Percentiles rank a stretch among this genome's conserved stretches.
phyloP scores from a whole-genome alignment of 2,113 vertebrate genomes.

The Coryphaenoides rupestris region DNA sequence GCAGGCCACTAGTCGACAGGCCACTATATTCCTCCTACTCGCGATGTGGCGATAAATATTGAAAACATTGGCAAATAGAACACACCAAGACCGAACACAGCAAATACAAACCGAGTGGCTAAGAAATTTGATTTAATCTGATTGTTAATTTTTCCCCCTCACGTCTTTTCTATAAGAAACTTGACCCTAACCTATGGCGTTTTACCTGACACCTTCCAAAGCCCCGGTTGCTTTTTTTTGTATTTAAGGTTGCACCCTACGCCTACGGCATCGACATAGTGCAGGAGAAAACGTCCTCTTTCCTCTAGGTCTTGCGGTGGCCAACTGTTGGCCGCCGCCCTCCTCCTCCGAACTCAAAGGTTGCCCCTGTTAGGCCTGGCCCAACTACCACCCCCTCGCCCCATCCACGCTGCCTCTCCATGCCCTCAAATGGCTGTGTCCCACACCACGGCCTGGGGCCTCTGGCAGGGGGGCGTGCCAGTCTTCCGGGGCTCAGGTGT shows the following conservation, averaged over 20 bases:
- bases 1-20: neutral
- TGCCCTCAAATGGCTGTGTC: conserved; percentile 86
- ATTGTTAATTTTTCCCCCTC: conserved; percentile 47
- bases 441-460: conserved; percentile 89
- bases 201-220: too few relatives aligned
- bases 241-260: too few relatives aligned
- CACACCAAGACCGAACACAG: conserved; percentile 49
- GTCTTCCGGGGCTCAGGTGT: conserved; percentile 84
- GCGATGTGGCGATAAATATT: conserved; percentile 44
- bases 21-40: neutral
- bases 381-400: conserved; percentile 30
- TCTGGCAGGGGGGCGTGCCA: conserved; percentile 86
- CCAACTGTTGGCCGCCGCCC: neutral
- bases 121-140: conserved; percentile 55
- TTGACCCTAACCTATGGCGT: conserved; percentile 10
- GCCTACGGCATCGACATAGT: too few relatives aligned
- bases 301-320: neutral
- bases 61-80: conserved; percentile 65
- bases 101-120: conserved; percentile 49
- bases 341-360: conserved; percentile 12
- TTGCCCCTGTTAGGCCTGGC: conserved; percentile 10
- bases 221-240: neutral
- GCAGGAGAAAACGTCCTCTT: conserved; percentile 1
- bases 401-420: conserved; percentile 34
- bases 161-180: conserved; percentile 15